Base-by-base conservation (phyloP, 2,113 vertebrate genomes). In the Charina bottae region DNA sequence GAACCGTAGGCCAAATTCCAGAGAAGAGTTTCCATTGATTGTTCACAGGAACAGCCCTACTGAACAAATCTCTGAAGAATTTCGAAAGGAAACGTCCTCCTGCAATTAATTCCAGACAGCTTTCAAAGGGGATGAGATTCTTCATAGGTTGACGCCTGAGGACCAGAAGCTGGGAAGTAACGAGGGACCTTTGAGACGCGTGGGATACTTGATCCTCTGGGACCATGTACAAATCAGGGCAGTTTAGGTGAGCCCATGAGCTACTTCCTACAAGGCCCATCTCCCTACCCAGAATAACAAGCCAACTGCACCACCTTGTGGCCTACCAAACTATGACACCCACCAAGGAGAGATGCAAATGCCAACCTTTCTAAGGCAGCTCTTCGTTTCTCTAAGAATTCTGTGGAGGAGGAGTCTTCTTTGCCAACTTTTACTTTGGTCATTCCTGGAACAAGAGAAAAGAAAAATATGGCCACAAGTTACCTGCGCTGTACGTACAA, bases 351-450 rank as follows among this genome's bases (percentile, higher is more conserved):
- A 4, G 10, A 62, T 33, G 0, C 15, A 8, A 37, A 1, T 2
- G 11, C 49, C 64, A 90, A 99, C 99, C 99, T 99, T 97, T 99
- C 99, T 42, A 99, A 96, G 95, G 99, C 98, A 2, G 98, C 99
- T 96, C 99, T 98, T 93, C 99, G 98, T 94, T 99, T 98, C 95
- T 99, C 99, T 10, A 99, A 97, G 97, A 99, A 99, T 97, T 99
- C 99, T 55, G 97, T 97, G 89, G 99, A 99, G 0, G 99, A 99
- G 42, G 98, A 98, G 90, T 99, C 99, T 94, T 99, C 99, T 94
- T 99, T 99, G 37, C 99, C 99, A 92, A 99, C 99, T 97, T 99
- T 99, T 92, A 99, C 97, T 98, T 99, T 99, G 83, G 99, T 99
- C 99, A 99, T 99, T 93, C 99, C 99, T 99, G 58, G 68, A 88